Conservation (phyloP, 2,797 vertebrate genomes). For the Sebastes baramenuke region DNA sequence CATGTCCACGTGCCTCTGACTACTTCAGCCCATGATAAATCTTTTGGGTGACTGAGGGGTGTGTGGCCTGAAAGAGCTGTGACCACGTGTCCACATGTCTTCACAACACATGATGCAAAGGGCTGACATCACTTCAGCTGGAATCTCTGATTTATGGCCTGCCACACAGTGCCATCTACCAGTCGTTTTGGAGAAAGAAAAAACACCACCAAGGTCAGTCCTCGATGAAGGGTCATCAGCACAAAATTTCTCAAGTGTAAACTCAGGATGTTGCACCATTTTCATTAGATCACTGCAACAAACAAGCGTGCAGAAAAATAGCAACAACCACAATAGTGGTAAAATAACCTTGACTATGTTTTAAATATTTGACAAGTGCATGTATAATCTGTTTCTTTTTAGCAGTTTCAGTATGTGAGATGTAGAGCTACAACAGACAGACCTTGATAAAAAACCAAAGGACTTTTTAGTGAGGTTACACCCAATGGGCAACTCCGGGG, state of each 20-base stretch:
- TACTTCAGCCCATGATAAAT: constrained; percentile 36
- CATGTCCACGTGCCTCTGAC: constrained; percentile 11
- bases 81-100: constrained; percentile 58
- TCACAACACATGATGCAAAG: constrained; percentile 75
- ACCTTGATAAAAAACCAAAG: background rate
- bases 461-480: background rate
- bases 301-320: background rate
- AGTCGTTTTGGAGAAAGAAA: constrained; percentile 35
- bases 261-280: background rate
- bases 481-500: too few species aligned
- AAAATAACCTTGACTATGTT: background rate
- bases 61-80: constrained; percentile 50
- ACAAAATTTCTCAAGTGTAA: background rate
- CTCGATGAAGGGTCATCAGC: constrained; percentile 26
- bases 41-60: constrained; percentile 23
- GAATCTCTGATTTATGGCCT: constrained; percentile 71
- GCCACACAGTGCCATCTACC: constrained; percentile 50
- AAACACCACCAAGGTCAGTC: constrained; percentile 66
- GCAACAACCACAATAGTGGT: background rate
- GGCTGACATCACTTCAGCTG: constrained; percentile 76
- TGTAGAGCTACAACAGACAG: background rate
- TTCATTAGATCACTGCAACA: background rate
- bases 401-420: background rate
- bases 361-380: background rate
- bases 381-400: background rate